Base-by-base conservation (phyloP, 2,888 invertebrate species). In the Pocota personata region DNA sequence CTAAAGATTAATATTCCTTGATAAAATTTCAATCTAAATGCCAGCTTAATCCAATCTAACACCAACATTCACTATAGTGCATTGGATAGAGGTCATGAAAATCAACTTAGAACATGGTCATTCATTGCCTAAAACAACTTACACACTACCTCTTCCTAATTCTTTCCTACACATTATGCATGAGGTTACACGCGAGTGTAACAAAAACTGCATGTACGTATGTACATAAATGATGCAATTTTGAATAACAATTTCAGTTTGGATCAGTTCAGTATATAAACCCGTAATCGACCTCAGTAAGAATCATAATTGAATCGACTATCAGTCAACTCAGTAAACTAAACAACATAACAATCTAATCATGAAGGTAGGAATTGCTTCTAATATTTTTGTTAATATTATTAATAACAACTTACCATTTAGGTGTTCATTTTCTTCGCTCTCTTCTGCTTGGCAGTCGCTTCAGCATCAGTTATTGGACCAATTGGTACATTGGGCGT, bases 361-460 rank as follows among this genome's bases (percentile, higher is more conserved):
- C 69, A 84, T 84, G 84, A 84, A 84, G 80, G 84, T 84, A 24
- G 14, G 64, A 16, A 19, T 40, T 30, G 14, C 4, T 1, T 4
- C 10, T 21, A 12, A 21, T 19, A 7, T 8, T 19, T 14, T 8
- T 6, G 14, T 40, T 19, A 2, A 40, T 35, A 4, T 35, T 43
- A 5, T 8, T 6, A 3, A 24, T 24, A 21, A 37, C 8, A 10
- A 48, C 19, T 48, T 12, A 10, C 5, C 19, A 8, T 50, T 19
- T 8, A 86, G 86, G 76, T 82, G 48, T 62, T 86, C 76, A 86
- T 86, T 86, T 86, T 86, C 86, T 86, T 86, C 82, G 80, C 86
- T 86, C 82, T 86, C 48, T 58, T 86, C 82, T 86, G 86, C 76
- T 82, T 86, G 82, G 86, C 86, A 27, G 55, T 82, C 40, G 86